Conservation (phyloP, 1,140 invertebrate species). For the Calliopsis andreniformis region DNA sequence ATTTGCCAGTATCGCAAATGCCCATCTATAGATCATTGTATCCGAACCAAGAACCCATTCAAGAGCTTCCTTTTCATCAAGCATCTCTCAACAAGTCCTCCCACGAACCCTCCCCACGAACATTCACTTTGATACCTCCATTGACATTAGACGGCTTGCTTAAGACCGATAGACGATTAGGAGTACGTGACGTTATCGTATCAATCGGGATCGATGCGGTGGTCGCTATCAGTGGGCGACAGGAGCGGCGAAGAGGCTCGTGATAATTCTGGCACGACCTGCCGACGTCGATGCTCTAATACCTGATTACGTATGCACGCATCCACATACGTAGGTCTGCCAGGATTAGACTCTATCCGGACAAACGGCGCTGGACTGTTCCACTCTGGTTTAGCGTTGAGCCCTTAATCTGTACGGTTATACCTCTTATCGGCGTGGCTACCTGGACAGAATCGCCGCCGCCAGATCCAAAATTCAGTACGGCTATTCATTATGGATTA, state of each 20-base stretch:
- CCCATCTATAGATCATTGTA: no score
- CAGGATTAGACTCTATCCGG: conserved; percentile 44
- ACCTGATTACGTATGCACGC: conserved; percentile 55
- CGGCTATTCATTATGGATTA: conserved; percentile 46
- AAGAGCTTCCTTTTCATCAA: no score
- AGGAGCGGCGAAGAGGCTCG: conserved; percentile 19
- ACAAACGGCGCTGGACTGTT: conserved; percentile 34
- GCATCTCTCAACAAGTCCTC: no score
- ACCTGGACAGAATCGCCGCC: conserved; percentile 22
- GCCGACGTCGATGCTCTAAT: conserved; percentile 49
- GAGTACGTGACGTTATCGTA: background rate
- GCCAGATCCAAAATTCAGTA: conserved; percentile 40
- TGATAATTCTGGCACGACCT: conserved; percentile 27
- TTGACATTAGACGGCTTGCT: no score
- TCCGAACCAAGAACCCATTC: no score
- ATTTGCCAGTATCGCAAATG: no score
- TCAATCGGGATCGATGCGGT: background rate
- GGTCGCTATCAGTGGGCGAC: conserved; percentile 3
- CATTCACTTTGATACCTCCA: no score
- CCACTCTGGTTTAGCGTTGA: conserved; percentile 12
- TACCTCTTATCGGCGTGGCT: conserved; percentile 42
- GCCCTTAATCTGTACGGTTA: conserved; percentile 47
- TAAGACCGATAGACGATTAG: no score
- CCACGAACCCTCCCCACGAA: no score
- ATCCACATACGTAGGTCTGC: background rate